These are phyloP conservation scores for Eupithecia inturbata DNA, from an alignment of 2,888 invertebrate species.

Conservation along the genomic window DNA sequence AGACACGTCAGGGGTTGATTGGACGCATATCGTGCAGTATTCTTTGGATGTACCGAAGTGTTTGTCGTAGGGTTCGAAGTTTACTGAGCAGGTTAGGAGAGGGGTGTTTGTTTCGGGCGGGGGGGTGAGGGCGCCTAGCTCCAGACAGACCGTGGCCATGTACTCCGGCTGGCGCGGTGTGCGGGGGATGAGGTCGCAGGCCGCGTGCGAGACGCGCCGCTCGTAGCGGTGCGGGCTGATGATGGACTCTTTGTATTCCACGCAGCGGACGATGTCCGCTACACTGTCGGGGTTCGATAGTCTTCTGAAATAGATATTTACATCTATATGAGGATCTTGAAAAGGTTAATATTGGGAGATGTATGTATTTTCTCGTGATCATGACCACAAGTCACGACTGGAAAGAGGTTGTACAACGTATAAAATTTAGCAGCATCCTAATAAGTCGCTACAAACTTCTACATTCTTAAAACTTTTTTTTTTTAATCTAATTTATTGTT, in stretches of 20 bases:
- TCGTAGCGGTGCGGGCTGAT: slow-evolving; percentile 61
- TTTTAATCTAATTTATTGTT: too few relatives aligned
- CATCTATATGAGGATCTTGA: too few relatives aligned
- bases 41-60: slow-evolving; percentile 67
- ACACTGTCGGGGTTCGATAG: slow-evolving; percentile 71
- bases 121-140: slow-evolving; percentile 74
- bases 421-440: too few relatives aligned
- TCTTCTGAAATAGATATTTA: slow-evolving; percentile 42
- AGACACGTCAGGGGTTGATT: slow-evolving; percentile 74
- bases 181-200: slow-evolving; percentile 76
- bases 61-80: slow-evolving; percentile 70
- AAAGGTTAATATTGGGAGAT: neutral
- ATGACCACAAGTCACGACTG: neutral
- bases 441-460: too few relatives aligned
- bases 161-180: slow-evolving; percentile 57
- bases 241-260: slow-evolving; percentile 70
- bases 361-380: neutral
- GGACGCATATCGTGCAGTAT: slow-evolving; percentile 72
- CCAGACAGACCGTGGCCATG: slow-evolving; percentile 82
- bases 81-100: slow-evolving; percentile 66
- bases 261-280: slow-evolving; percentile 79
- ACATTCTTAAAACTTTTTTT: too few relatives aligned
- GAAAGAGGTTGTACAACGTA: too few relatives aligned
- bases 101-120: slow-evolving; percentile 57
- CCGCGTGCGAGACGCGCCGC: slow-evolving; percentile 58